Percentiles rank a stretch among this genome's conserved stretches.
These are phyloP conservation scores for Polydrusus tereticollis DNA, from an alignment of 2,888 invertebrate genomes.

Conservation along the genomic window DNA sequence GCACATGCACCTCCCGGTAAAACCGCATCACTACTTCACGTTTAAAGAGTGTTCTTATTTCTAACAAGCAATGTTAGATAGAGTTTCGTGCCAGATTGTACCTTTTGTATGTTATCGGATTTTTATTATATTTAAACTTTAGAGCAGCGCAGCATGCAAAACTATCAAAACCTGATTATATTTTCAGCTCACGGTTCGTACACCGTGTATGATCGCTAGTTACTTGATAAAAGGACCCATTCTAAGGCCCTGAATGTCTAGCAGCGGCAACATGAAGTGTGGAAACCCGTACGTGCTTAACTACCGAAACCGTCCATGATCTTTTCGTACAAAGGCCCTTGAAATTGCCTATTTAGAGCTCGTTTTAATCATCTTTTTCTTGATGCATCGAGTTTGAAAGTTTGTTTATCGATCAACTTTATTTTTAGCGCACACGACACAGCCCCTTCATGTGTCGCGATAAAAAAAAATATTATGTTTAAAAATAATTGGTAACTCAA, in stretches of 20 bases:
- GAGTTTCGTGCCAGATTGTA: too few species aligned
- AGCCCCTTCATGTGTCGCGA: neutral
- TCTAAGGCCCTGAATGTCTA: constrained; percentile 37
- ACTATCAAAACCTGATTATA: constrained; percentile 18
- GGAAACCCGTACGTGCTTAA: constrained; percentile 44
- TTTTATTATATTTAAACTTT: neutral
- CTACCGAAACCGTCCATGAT: constrained; percentile 43
- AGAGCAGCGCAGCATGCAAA: constrained; percentile 1
- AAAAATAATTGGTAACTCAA: constrained; percentile 1
- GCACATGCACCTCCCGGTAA: too few species aligned
- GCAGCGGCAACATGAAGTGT: constrained; percentile 41
- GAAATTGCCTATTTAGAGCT: constrained; percentile 44
- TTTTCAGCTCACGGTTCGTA: constrained; percentile 20
- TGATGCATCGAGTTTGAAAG: neutral
- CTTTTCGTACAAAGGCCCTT: constrained; percentile 36
- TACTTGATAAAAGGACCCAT: constrained; percentile 40
- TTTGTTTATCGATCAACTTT: neutral
- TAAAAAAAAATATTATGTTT: neutral
- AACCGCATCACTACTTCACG: too few species aligned
- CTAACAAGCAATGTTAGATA: too few species aligned
- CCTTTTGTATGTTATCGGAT: neutral
- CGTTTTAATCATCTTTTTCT: constrained; percentile 29
- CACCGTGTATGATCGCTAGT: constrained; percentile 33
- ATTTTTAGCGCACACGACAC: neutral
- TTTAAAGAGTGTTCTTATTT: too few species aligned